Base-by-base conservation (phyloP, 2,797 vertebrate genomes). In the Urocyon cinereoargenteus region DNA sequence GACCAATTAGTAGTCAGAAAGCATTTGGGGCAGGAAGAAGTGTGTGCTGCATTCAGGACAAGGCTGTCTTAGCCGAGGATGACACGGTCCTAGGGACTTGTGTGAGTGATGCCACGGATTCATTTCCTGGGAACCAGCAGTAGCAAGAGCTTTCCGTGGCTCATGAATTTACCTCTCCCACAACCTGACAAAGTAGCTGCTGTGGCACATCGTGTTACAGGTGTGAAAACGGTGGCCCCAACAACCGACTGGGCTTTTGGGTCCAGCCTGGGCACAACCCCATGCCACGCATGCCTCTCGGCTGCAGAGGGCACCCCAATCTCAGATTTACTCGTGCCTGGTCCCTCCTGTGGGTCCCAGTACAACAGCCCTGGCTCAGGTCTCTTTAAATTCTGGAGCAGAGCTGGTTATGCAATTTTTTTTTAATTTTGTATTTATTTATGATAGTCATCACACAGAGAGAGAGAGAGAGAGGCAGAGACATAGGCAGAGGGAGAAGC, bases 221-320 rank as follows among this genome's bases (percentile, higher is more conserved):
- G 62, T 7, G 24, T 34, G 51, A 3, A 75, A 18, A 40, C 2
- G 6, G 77, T 55, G 77, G 62, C 51, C 34, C 62, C n/a, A 5
- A 34, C 66, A 16, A n/a, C 28, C 1, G 13, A 24, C 24, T 8
- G 4, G 66, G 53, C 15, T 40, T 34, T 18, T 15, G 26, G 62
- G 11, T 19, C 45, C 53, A 19, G 45, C 66, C 57, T 18, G n/a
- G 18, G 55, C 28, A 14, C 7, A 34, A 45, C 21, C 14, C 34
- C 11, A 21, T 0, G 57, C 24, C 55, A 73, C 51, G 5, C 0
- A 4, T 1, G 8, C 36, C 57, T 34, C 40, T 9, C 55, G 4
- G 31, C 28, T 4, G 28, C 26, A 49, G 11, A 49, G 59, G 53
- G 5, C 51, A 16, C 49, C n/a, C 21, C 16, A 18, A 18, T 31